A percentile compares a stretch with the other conserved stretches of the same genome.
Evolutionary conservation across 2,888 invertebrate species (phyloP).

Genomic region (Synanthedon tipuliformis): DNA sequence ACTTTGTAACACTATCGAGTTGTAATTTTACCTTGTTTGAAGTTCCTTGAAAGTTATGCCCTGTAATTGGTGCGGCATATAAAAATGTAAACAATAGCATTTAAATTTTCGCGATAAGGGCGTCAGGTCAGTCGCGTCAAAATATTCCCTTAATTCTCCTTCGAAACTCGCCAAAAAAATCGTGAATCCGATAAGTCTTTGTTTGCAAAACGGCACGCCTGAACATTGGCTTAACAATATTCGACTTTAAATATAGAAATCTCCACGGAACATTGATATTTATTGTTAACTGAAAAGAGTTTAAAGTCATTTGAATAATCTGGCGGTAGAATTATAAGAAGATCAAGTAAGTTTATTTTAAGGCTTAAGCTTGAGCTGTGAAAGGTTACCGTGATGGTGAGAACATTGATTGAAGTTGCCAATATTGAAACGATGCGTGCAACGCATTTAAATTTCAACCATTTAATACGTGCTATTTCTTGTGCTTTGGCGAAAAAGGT

Average conservation of each 20-base stretch:
- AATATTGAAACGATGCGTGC: slow-evolving; percentile 39
- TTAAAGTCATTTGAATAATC: slow-evolving; percentile 5
- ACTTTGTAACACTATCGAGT: neutral
- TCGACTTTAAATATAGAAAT: slow-evolving; percentile 21
- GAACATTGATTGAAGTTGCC: slow-evolving; percentile 48
- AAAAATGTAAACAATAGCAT: slow-evolving; percentile 2
- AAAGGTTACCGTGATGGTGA: slow-evolving; percentile 40
- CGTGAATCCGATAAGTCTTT: slow-evolving; percentile 50
- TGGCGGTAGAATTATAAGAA: slow-evolving; percentile 29
- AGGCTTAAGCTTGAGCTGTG: slow-evolving; percentile 32
- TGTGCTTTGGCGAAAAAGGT: neutral
- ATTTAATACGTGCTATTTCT: neutral
- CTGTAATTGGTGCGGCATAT: neutral
- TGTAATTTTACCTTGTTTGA: neutral
- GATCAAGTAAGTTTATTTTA: slow-evolving; percentile 37
- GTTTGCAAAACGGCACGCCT: slow-evolving; percentile 21
- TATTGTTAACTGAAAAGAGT: slow-evolving; percentile 2
- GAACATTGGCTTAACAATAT: slow-evolving; percentile 28
- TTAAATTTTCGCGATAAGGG: slow-evolving; percentile 14
- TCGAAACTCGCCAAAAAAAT: slow-evolving; percentile 37
- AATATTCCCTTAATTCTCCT: slow-evolving; percentile 36
- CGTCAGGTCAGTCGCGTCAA: slow-evolving; percentile 31
- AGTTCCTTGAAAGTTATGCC: neutral
- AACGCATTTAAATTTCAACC: slow-evolving; percentile 6
- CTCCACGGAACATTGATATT: slow-evolving; percentile 5